A percentile compares a stretch with the other conserved stretches of the same genome.
These are phyloP conservation scores for Volucella inanis DNA, from an alignment of 2,888 invertebrate genomes.

Conservation along the genomic window DNA sequence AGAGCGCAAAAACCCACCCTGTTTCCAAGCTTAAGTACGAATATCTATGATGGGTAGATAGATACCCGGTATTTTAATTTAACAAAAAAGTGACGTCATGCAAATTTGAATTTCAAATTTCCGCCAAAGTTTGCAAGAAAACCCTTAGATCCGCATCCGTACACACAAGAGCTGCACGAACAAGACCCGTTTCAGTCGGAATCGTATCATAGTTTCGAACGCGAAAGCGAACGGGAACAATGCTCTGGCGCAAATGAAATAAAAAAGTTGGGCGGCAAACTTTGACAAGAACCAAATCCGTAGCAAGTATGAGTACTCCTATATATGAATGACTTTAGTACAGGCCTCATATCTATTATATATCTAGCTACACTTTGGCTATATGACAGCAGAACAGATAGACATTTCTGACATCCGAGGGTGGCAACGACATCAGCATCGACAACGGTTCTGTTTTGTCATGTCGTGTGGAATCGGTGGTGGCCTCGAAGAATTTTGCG, in stretches of 20 bases:
- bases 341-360: neutral
- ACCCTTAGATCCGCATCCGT: conserved; percentile 26
- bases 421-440: conserved; percentile 20
- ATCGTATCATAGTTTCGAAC: neutral
- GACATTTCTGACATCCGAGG: conserved; percentile 30
- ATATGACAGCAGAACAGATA: conserved; percentile 17
- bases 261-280: conserved; percentile 56
- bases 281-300: conserved; percentile 40
- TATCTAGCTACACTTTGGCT: neutral
- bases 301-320: neutral
- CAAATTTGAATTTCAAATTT: conserved; percentile 71
- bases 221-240: conserved; percentile 22
- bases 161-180: conserved; percentile 28
- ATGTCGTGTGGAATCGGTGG: conserved; percentile 60
- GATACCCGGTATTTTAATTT: conserved; percentile 65
- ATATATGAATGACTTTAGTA: conserved; percentile 17
- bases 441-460: conserved; percentile 33
- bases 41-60: neutral
- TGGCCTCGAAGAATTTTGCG: conserved; percentile 74
- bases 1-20: neutral
- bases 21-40: conserved; percentile 14
- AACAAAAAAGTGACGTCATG: conserved; percentile 58
- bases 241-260: conserved; percentile 14
- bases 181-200: conserved; percentile 20
- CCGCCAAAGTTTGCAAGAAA: conserved; percentile 53